Evolutionary conservation across 2,113 vertebrate genomes (phyloP), one percentile per base, ranked within the genome.

Genomic region (Callopanchax toddi): DNA sequence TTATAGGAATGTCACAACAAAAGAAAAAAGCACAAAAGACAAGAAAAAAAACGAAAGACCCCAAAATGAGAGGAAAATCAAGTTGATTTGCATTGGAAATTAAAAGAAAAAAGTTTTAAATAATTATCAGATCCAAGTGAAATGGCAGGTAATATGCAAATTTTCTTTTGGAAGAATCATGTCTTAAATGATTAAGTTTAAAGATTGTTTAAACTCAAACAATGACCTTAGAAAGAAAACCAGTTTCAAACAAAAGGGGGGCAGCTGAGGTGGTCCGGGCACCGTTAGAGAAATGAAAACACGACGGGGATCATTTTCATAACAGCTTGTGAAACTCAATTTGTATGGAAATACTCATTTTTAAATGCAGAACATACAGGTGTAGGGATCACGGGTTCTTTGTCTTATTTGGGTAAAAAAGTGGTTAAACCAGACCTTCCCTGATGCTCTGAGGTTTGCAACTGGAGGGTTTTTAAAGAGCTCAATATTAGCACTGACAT

Each of bases 131-230:
- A 60, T 76, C 18, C 20, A 2, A 40, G 42, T 3, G 1, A 29
- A 68, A 71, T 44, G 12, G 16, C 10, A 12, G 11, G 39, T 11
- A 40, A 13, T 12, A 75, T 63, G 71, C 40, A 76, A 68, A 71
- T 57, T 21, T 11, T 15, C 16, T 11, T 44, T 25, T 3, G 1
- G 3, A 32, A 60, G 23, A 42, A 71, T 11, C 4, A 29, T 32
- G 29, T 32, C 3, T 8, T 6, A 32, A 32, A 7, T 6, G 6
- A 32, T 32, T 6, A 6, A 6, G 6, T 32, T 32, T 32, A 32
- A 32, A 32, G 29, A 32, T 8, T 29, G n/a, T n/a, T n/a, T n/a
- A n/a, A n/a, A n/a, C n/a, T n/a, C n/a, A n/a, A 29, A 1, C 26
- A 29, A 29, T 29, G 7, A 29, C 26, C 21, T 48, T 43, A 20